Conservation (phyloP, 2,797 vertebrate species). For the Zalophus californianus region DNA sequence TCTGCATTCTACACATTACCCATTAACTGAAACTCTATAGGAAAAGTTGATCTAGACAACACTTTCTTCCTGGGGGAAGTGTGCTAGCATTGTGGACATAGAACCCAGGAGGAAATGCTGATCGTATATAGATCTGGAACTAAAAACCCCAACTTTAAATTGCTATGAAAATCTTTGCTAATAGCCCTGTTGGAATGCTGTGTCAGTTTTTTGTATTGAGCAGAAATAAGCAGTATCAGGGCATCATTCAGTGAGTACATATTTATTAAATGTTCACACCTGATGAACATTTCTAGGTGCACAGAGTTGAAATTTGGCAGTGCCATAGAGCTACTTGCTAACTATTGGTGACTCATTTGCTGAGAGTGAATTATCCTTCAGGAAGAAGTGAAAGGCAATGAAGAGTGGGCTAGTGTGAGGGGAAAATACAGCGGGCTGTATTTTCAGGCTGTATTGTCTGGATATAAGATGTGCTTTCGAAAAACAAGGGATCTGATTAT, state of each 20-base stretch:
- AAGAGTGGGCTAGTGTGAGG: neutral
- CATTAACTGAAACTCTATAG: neutral
- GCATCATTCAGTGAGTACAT: neutral
- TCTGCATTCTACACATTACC: neutral
- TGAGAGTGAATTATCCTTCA: neutral
- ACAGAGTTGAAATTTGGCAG: neutral
- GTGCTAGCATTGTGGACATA: neutral
- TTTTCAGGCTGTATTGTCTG: neutral
- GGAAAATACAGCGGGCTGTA: neutral
- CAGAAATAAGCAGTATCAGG: neutral
- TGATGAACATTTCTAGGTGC: neutral
- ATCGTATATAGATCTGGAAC: neutral
- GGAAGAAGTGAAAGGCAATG: neutral
- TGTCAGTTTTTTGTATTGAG: neutral
- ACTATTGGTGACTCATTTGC: neutral
- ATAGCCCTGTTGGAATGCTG: neutral
- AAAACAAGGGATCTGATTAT: neutral
- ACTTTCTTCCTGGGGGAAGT: neutral
- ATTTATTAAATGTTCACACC: neutral
- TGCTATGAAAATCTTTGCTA: neutral
- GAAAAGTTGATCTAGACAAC: neutral
- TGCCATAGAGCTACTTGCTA: neutral
- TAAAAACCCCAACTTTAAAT: neutral
- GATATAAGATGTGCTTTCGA: neutral
- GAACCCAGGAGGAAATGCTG: neutral